These are phyloP conservation scores for Lophochroa leadbeateri DNA, from an alignment of 2,113 vertebrate species.

Conservation along the genomic window DNA sequence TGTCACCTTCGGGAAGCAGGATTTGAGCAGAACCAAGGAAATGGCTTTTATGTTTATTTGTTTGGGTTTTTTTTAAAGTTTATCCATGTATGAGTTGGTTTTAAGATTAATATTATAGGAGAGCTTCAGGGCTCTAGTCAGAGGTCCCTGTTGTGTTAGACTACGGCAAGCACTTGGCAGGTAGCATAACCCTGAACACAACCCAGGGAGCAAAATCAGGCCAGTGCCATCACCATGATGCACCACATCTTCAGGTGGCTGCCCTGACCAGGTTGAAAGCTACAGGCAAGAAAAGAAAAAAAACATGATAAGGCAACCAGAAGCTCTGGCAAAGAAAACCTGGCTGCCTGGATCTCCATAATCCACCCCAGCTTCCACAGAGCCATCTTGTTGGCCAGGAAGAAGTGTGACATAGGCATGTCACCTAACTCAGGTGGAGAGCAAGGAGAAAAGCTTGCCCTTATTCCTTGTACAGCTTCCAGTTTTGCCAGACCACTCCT, in stretches of 20 bases:
- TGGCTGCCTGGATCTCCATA: neutral
- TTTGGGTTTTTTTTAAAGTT: neutral
- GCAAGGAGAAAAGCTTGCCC: neutral
- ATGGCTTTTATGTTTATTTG: neutral
- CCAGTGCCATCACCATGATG: accelerated
- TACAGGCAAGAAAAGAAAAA: neutral
- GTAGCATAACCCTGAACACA: neutral
- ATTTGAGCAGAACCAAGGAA: slow-evolving; percentile 17
- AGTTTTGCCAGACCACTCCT: neutral
- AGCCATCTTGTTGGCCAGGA: neutral
- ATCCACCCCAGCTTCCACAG: neutral
- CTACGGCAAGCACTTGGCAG: neutral
- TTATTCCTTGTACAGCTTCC: neutral
- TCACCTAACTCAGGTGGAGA: neutral
- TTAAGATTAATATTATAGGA: neutral
- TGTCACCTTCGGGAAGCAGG: neutral
- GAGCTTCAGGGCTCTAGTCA: neutral
- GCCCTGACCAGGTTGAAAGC: neutral
- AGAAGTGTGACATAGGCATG: neutral
- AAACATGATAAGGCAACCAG: neutral
- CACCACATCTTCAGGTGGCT: neutral
- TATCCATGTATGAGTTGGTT: neutral
- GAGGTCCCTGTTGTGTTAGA: neutral
- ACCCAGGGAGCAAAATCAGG: neutral
- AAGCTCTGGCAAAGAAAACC: neutral